Evolutionary conservation across 2,797 vertebrate species (phyloP).

Genomic region (Alauda arvensis): DNA sequence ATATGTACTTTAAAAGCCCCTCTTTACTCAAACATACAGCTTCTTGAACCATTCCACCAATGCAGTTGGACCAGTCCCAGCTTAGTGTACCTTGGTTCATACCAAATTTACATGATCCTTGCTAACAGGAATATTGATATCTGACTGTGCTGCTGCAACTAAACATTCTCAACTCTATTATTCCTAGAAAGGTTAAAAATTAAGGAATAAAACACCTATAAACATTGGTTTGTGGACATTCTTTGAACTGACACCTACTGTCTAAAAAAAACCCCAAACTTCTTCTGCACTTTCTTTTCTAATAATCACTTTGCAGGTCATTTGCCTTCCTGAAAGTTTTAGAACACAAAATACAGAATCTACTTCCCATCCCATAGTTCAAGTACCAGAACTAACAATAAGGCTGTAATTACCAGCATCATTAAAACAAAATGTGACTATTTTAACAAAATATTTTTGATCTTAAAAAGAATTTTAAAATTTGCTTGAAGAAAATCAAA

Average conservation of each 20-base stretch:
- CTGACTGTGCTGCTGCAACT: not conserved
- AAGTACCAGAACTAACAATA: not conserved
- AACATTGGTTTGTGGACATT: not conserved
- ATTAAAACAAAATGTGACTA: not conserved
- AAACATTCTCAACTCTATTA: not conserved
- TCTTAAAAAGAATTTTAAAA: not conserved
- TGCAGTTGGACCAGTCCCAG: not conserved
- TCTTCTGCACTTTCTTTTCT: not conserved
- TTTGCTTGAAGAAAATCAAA: not conserved
- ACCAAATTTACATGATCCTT: not conserved
- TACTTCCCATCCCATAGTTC: not conserved
- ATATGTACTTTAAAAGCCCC: fast-evolving
- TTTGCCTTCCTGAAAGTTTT: not conserved
- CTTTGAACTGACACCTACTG: not conserved
- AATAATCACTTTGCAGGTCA: not conserved
- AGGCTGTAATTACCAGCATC: not conserved
- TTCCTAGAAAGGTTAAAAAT: not conserved
- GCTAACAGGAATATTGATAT: not conserved
- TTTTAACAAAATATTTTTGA: not conserved
- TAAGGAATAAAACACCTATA: not conserved
- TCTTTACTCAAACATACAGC: not conserved
- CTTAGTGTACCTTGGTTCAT: not conserved
- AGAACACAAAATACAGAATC: not conserved
- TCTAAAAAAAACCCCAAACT: not conserved
- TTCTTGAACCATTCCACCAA: not conserved